Percentiles rank a stretch among this genome's conserved stretches.
Conservation (phyloP, 1,140 invertebrate species). For the Penaeus vannamei region DNA sequence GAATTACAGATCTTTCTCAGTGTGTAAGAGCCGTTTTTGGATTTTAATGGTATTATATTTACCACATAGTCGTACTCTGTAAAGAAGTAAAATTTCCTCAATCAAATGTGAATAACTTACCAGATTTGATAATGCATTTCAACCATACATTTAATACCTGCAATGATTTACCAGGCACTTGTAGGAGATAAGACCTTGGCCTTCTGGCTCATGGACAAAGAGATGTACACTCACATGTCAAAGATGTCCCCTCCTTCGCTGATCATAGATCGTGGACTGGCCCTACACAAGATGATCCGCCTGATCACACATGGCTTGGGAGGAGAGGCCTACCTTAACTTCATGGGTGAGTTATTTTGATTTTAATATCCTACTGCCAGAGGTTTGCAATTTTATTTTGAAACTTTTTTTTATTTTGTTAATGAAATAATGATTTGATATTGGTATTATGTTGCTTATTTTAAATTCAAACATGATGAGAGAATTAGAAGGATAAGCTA, state of each 20-base stretch:
- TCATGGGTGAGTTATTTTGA: constrained; percentile 82
- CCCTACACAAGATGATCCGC: constrained; percentile 97
- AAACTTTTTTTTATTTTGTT: no score
- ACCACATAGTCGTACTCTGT: not conserved
- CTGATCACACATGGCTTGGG: constrained; percentile 94
- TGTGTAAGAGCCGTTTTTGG: not conserved
- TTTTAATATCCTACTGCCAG: not conserved
- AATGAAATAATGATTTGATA: no score
- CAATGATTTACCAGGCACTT: constrained; percentile 78
- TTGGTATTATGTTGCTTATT: no score
- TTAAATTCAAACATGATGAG: no score
- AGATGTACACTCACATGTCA: constrained; percentile 98
- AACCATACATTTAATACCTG: no score
- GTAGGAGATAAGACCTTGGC: constrained; percentile 99
- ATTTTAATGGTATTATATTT: no score
- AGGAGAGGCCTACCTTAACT: constrained; percentile 98
- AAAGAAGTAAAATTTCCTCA: no score
- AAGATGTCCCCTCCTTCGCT: constrained; percentile 79
- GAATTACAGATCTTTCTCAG: not conserved
- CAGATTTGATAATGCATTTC: no score
- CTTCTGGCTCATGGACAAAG: constrained; percentile 99
- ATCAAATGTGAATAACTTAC: no score
- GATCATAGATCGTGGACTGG: constrained; percentile 91
- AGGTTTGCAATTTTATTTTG: not conserved
- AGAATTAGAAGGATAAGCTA: no score